A percentile compares a stretch with the other conserved stretches of the same genome.
These are phyloP conservation scores for Pluvialis apricaria DNA, from an alignment of 2,113 vertebrate species.

Conservation along the genomic window DNA sequence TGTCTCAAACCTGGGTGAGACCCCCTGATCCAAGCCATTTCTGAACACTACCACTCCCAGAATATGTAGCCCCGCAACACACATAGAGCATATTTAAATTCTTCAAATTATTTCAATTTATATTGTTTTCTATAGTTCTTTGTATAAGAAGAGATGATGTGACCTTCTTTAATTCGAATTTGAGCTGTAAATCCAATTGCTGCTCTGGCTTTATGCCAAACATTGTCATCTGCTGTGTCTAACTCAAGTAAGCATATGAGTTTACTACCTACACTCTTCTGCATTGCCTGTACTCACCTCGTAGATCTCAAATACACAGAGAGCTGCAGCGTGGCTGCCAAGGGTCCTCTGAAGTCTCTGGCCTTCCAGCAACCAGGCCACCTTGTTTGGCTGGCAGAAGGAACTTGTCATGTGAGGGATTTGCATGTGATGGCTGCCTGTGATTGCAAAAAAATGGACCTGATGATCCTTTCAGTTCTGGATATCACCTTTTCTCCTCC, in stretches of 20 bases:
- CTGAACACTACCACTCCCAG: not conserved
- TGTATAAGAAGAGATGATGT: not conserved
- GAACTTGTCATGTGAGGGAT: not conserved
- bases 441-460: not conserved
- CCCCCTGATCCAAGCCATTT: not conserved
- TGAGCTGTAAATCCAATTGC: not conserved
- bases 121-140: not conserved
- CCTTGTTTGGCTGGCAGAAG: not conserved
- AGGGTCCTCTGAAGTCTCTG: not conserved
- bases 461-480: not conserved
- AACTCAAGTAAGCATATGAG: not conserved
- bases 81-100: not conserved
- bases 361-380: not conserved
- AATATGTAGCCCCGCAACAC: not conserved
- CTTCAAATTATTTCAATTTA: not conserved
- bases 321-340: not conserved
- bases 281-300: not conserved
- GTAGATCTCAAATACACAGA: not conserved
- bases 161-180: not conserved
- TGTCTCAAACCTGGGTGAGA: not conserved
- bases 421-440: not conserved
- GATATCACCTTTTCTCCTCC: accelerated
- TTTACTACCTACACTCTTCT: not conserved
- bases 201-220: not conserved
- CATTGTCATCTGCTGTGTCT: not conserved